A percentile compares a stretch with the other conserved stretches of the same genome.
Conservation (phyloP, 1,140 invertebrate genomes). For the Bombus cullumanus region DNA sequence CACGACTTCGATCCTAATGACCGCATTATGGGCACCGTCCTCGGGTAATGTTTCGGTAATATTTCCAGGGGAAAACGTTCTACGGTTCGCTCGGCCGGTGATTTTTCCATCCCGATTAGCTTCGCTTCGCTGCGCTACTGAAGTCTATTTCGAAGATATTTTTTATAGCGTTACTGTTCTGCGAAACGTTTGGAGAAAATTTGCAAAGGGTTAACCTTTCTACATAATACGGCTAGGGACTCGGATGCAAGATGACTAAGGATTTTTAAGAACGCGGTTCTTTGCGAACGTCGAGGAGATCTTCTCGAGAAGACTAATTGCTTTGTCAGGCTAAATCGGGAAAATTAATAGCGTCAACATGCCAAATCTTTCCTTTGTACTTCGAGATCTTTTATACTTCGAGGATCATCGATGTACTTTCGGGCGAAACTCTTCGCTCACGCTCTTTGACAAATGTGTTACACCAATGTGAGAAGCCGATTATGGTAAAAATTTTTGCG, state of each 20-base stretch:
- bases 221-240: too few species aligned
- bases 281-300: neutral
- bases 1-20: conserved; percentile 38
- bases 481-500: neutral
- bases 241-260: neutral
- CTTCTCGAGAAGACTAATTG: neutral
- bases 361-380: neutral
- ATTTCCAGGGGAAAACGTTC: neutral
- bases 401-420: neutral
- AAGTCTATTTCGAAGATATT: neutral
- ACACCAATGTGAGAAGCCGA: neutral
- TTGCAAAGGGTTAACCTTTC: neutral
- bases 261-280: neutral
- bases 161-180: neutral
- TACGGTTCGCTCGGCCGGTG: neutral
- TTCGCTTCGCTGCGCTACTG: too few species aligned
- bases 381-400: neutral
- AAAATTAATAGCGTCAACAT: neutral
- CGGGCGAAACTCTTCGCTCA: too few species aligned
- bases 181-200: neutral
- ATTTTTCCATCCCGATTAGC: neutral
- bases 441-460: too few species aligned
- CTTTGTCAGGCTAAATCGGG: neutral
- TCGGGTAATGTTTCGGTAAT: conserved; percentile 17
- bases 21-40: conserved; percentile 18